Evolutionary conservation across 2,888 invertebrate species (phyloP).

Genomic region (Heteropelma amictum): DNA sequence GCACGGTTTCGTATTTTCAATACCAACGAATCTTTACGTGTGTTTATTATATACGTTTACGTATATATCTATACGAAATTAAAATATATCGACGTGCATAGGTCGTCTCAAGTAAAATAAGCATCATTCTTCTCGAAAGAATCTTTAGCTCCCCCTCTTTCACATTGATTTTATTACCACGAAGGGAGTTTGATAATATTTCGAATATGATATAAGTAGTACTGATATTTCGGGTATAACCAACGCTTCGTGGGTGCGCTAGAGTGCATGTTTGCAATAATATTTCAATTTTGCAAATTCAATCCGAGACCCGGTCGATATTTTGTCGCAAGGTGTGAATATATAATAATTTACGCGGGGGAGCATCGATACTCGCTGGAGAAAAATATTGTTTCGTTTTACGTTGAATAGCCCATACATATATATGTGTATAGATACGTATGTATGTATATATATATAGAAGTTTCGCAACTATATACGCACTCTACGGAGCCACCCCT

Average conservation of each 20-base stretch:
- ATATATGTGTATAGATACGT: not conserved
- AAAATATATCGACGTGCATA: conserved; percentile 1
- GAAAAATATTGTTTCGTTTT: not conserved
- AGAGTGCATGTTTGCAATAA: too few species aligned
- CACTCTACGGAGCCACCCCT: conserved; percentile 13
- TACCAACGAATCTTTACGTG: conserved; percentile 19
- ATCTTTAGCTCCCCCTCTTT: not conserved
- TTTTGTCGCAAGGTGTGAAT: too few species aligned
- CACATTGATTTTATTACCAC: not conserved
- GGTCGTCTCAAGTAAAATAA: not conserved
- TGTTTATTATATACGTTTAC: not conserved
- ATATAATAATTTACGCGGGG: too few species aligned
- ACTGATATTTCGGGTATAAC: too few species aligned
- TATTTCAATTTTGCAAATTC: too few species aligned
- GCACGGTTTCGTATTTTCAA: conserved; percentile 35
- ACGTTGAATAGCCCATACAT: not conserved
- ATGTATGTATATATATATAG: not conserved
- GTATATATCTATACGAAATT: conserved; percentile 4
- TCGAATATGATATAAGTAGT: too few species aligned
- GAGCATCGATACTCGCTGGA: not conserved
- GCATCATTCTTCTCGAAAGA: too few species aligned
- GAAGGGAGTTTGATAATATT: too few species aligned
- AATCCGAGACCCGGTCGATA: too few species aligned
- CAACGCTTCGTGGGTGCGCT: too few species aligned
- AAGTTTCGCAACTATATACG: conserved; percentile 11